These are phyloP conservation scores for Hippasteria phrygiana DNA, from an alignment of 53 echinoderm and acorn worm genomes.

Conservation along the genomic window DNA sequence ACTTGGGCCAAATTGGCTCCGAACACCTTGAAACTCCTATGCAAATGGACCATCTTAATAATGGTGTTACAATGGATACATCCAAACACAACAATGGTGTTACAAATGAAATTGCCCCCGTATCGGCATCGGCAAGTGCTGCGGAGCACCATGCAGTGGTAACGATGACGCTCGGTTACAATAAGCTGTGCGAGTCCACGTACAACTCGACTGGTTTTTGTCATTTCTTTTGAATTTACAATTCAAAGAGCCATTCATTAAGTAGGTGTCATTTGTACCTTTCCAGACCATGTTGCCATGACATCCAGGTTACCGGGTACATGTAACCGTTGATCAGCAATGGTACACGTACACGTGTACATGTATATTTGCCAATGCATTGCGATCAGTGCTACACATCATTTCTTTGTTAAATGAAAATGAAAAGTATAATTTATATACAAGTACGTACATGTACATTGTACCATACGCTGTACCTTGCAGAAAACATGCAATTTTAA, in stretches of 20 bases:
- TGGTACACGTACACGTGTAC: too few species aligned
- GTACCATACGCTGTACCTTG: too few species aligned
- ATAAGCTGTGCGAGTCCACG: constrained; percentile 26
- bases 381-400: too few species aligned
- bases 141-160: constrained; percentile 28
- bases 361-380: too few species aligned
- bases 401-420: too few species aligned
- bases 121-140: constrained; percentile 3
- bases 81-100: neutral
- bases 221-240: constrained; percentile 58
- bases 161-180: constrained; percentile 9
- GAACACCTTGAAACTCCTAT: neutral
- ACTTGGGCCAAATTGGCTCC: neutral
- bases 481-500: too few species aligned
- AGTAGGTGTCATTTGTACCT: too few species aligned
- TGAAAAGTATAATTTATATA: too few species aligned
- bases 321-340: too few species aligned
- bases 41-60: constrained; percentile 19
- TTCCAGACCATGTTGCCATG: neutral
- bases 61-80: constrained; percentile 1
- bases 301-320: constrained; percentile 24
- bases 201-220: constrained; percentile 31
- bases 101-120: neutral
- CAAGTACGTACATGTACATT: too few species aligned
- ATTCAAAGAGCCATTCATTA: too few species aligned